Evolutionary conservation across 2,888 invertebrate species (phyloP).

Genomic region (Brachylomia viminalis): DNA sequence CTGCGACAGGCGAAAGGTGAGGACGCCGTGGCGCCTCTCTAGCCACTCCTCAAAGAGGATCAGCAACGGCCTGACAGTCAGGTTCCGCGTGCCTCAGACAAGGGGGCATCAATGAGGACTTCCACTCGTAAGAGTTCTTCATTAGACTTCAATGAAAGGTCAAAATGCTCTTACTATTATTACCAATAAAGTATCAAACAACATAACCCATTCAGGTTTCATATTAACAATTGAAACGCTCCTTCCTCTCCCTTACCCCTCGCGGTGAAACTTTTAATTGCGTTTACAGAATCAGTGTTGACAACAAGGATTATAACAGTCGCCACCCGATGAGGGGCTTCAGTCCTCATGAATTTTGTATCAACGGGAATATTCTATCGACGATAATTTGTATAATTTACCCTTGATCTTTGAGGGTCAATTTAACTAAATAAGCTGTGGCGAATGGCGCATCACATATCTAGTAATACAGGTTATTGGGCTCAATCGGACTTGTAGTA

Average conservation of each 20-base stretch:
- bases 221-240: conserved; percentile 12
- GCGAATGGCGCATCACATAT: background rate
- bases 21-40: too few relatives aligned
- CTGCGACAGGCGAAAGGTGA: too few relatives aligned
- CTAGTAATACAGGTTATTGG: too few relatives aligned
- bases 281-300: conserved; percentile 65
- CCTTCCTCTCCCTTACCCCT: conserved; percentile 14
- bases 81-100: too few relatives aligned
- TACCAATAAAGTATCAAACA: background rate
- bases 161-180: too few relatives aligned
- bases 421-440: background rate
- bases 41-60: too few relatives aligned
- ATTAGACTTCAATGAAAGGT: too few relatives aligned
- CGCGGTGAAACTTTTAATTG: conserved; percentile 63
- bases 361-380: conserved; percentile 3
- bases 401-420: background rate
- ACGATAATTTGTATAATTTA: conserved; percentile 2
- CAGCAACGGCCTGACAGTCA: too few relatives aligned
- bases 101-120: too few relatives aligned
- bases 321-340: conserved; percentile 16
- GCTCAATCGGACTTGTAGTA: too few relatives aligned
- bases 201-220: conserved; percentile 4
- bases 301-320: conserved; percentile 64
- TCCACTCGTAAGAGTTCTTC: too few relatives aligned
- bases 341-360: conserved; percentile 45